Base-by-base conservation (phyloP, 2,113 vertebrate genomes). In the Astur gentilis region DNA sequence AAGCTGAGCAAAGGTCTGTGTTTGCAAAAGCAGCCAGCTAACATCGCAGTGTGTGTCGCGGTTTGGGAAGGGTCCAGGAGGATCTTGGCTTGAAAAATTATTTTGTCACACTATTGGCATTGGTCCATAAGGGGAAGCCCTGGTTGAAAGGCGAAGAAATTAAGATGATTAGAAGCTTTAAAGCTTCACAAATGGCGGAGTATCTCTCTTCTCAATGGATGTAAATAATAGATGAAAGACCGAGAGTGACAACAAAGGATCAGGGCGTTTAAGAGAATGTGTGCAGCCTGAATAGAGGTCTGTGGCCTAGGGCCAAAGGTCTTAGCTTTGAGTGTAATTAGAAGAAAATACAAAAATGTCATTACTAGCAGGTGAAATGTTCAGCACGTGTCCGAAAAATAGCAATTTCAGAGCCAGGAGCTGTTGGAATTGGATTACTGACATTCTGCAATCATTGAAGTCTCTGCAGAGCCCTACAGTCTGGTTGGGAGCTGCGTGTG, bases 321-420 rank as follows among this genome's bases (percentile, higher is more conserved):
- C 98, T 98, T 98, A 97, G 97, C 98, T 98, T 98, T 94, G 98
- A 98, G 97, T 98, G 97, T 98, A 98, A 98, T 98, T 98, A 98
- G 98, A 98, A 98, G 98, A 98, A 98, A 98, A 98, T 98, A 98
- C 98, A 98, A 98, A 98, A 98, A 98, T 98, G 98, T 98, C 98
- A 98, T 98, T 98, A 98, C 98, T 98, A 98, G 97, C 98, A 98
- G 98, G 98, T 98, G 98, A 98, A 98, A 97, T 98, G 97, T 98
- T 96, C 93, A 98, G 98, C 98, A 98, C 98, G 98, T 98, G 98
- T 98, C 97, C 50, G 90, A 97, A 98, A 98, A 98, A 98, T 97
- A 98, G 97, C 97, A 98, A 98, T 98, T 98, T 98, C 95, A 96
- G 98, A 95, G 96, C 86, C 91, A 83, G 96, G 93, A 98, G 97